A percentile compares a stretch with the other conserved stretches of the same genome.
These are phyloP conservation scores for Agelas oroides DNA, from an alignment of 37 sponge, comb jelly and placozoan species.

Conservation along the genomic window DNA sequence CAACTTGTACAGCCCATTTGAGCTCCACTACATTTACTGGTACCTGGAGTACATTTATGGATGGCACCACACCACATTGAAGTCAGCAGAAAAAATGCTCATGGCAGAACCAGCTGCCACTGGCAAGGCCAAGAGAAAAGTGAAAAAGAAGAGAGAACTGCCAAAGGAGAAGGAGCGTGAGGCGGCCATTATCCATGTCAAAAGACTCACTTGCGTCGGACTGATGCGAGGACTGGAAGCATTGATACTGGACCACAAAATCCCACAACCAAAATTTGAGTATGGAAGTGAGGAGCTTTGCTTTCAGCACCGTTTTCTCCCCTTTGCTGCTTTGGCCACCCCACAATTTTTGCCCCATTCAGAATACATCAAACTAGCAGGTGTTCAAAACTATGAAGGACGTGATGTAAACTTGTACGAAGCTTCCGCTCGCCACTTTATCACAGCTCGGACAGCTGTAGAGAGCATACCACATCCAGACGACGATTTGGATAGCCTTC, in stretches of 20 bases:
- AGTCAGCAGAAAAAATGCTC: conserved; percentile 68
- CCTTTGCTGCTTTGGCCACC: conserved; percentile 77
- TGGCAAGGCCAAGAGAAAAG: conserved; percentile 66
- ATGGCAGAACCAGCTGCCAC: conserved; percentile 1
- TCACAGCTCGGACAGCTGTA: conserved; percentile 61
- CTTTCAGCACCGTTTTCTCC: conserved; percentile 77
- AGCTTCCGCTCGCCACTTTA: conserved; percentile 62
- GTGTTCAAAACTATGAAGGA: conserved; percentile 60
- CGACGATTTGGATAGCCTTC: conserved; percentile 43
- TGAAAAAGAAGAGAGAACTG: conserved; percentile 60
- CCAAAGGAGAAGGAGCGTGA: conserved; percentile 77
- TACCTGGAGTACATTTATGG: conserved; percentile 94
- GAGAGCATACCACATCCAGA: conserved; percentile 51
- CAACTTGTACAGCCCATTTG: conserved; percentile 87
- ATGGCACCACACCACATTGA: conserved; percentile 75
- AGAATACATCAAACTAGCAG: conserved; percentile 70
- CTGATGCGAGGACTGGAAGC: conserved; percentile 82
- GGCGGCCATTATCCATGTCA: conserved; percentile 34
- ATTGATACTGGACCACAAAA: conserved; percentile 59
- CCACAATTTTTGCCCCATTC: conserved; percentile 74
- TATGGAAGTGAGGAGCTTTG: conserved; percentile 65
- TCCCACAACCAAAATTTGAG: conserved; percentile 48
- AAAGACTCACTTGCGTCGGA: conserved; percentile 71
- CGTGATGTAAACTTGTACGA: conserved; percentile 78
- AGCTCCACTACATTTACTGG: conserved; percentile 93